Conservation (phyloP, 1,140 invertebrate genomes). For the Sitophilus oryzae region DNA sequence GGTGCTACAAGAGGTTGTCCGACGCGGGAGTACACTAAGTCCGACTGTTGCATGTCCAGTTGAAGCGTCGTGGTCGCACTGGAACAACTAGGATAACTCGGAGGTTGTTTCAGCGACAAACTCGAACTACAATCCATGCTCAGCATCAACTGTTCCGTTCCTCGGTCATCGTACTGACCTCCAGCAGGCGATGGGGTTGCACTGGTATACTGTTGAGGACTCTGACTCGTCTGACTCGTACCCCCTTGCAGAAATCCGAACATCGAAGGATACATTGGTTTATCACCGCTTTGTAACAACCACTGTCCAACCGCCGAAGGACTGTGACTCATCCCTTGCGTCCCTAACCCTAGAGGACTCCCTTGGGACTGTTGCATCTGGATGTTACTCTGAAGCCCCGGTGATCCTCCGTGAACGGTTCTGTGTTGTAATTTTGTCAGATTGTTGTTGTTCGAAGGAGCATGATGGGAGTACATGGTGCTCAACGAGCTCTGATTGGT, state of each 20-base stretch:
- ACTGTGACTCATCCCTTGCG: slow-evolving; percentile 37
- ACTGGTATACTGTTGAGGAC: slow-evolving; percentile 44
- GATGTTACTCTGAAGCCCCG: slow-evolving; percentile 31
- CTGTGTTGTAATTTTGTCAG: slow-evolving; percentile 41
- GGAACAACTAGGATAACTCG: slow-evolving; percentile 46
- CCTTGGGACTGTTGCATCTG: slow-evolving; percentile 32
- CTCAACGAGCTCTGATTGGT: slow-evolving; percentile 60
- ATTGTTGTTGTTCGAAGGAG: slow-evolving; percentile 45
- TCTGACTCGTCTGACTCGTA: slow-evolving; percentile 40
- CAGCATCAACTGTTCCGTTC: slow-evolving; percentile 55
- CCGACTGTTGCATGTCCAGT: slow-evolving; percentile 43
- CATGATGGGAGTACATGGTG: slow-evolving; percentile 51
- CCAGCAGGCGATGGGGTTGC: slow-evolving; percentile 54
- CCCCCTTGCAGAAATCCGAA: slow-evolving; percentile 46
- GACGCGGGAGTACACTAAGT: slow-evolving; percentile 44
- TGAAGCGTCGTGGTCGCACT: slow-evolving; percentile 34
- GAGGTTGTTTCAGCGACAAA: slow-evolving; percentile 46
- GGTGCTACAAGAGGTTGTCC: slow-evolving; percentile 42
- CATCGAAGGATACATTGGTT: slow-evolving; percentile 50
- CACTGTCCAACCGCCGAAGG: slow-evolving; percentile 44
- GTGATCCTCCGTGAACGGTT: slow-evolving; percentile 38
- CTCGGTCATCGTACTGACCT: slow-evolving; percentile 49
- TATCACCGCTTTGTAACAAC: slow-evolving; percentile 49
- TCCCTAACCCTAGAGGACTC: slow-evolving; percentile 35
- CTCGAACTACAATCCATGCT: slow-evolving; percentile 51